Percentiles rank a stretch among this genome's conserved stretches.
Conservation (phyloP, 1,140 invertebrate genomes). For the Stenopsyche tienmushanensis region DNA sequence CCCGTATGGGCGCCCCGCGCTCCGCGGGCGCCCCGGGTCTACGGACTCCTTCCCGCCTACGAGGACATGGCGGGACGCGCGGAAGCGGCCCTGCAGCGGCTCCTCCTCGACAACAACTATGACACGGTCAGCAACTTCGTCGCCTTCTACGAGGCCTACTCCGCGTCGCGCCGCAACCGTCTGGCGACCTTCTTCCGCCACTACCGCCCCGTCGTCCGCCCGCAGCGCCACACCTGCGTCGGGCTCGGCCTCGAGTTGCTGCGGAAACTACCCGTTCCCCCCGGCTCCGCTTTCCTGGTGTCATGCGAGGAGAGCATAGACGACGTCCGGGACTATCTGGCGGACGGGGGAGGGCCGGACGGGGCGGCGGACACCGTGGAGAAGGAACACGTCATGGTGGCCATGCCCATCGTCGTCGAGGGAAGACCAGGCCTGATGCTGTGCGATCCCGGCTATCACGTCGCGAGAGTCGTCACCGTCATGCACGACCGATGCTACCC, state of each 20-base stretch:
- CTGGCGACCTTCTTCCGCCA: conserved; percentile 68
- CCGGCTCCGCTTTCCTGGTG: conserved; percentile 68
- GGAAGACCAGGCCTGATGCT: conserved; percentile 74
- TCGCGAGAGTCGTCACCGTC: conserved; percentile 79
- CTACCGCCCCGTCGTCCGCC: conserved; percentile 70
- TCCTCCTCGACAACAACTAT: conserved; percentile 79
- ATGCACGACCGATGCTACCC: conserved; percentile 84
- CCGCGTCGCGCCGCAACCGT: conserved; percentile 32
- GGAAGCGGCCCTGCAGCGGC: conserved; percentile 72
- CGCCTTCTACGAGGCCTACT: conserved; percentile 73
- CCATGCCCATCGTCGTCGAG: conserved; percentile 70
- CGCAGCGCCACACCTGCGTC: conserved; percentile 82
- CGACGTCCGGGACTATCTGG: conserved; percentile 66
- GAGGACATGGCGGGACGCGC: conserved; percentile 75
- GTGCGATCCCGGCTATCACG: conserved; percentile 88
- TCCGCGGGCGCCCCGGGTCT: conserved; percentile 61
- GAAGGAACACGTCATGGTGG: conserved; percentile 88
- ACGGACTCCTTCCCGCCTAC: conserved; percentile 61
- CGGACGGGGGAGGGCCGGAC: conserved; percentile 56
- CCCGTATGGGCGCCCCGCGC: conserved; percentile 58
- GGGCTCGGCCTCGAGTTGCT: conserved; percentile 80
- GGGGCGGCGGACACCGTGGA: conserved; percentile 66
- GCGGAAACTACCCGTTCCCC: conserved; percentile 62
- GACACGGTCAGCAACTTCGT: conserved; percentile 85
- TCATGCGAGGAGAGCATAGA: conserved; percentile 87